Evolutionary conservation across 2,888 invertebrate species (phyloP).

Genomic region (Rhogogaster chlorosoma): DNA sequence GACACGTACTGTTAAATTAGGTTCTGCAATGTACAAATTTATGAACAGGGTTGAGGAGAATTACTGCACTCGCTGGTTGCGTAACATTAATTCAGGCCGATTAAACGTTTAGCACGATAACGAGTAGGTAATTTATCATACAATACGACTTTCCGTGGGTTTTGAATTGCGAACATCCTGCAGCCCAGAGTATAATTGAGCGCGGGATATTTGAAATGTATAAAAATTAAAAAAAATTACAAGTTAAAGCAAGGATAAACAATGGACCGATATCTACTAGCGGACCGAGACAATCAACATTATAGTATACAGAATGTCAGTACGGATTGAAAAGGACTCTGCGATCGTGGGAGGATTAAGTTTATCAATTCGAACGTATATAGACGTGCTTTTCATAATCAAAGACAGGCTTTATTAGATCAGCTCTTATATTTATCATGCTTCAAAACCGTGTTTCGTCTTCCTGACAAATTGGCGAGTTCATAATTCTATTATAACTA

Average conservation of each 20-base stretch:
- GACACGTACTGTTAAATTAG: not conserved
- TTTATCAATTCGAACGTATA: not conserved
- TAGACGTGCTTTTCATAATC: not conserved
- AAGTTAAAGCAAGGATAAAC: not conserved
- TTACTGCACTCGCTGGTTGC: conserved; percentile 15
- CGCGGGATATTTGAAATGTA: not conserved
- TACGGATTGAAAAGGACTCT: not conserved
- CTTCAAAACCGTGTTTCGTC: conserved; percentile 5
- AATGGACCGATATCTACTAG: not conserved
- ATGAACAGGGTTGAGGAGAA: not conserved
- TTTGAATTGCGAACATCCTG: conserved; percentile 40
- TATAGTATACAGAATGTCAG: not conserved
- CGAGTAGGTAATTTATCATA: conserved; percentile 9
- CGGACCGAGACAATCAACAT: not conserved
- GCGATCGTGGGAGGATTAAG: not conserved
- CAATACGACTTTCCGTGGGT: not conserved
- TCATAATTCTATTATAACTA: conserved; percentile 30
- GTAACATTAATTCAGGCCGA: conserved; percentile 28
- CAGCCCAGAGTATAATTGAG: not conserved
- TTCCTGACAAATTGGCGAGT: conserved; percentile 9
- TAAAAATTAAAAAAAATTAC: not conserved
- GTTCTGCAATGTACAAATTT: conserved; percentile 1
- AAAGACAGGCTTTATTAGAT: not conserved
- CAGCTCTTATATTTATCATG: conserved; percentile 13
- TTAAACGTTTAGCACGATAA: conserved; percentile 14